Evolutionary conservation across 1,140 invertebrate genomes (phyloP), one percentile per base, ranked within the genome.

Genomic region (Limonius californicus): DNA sequence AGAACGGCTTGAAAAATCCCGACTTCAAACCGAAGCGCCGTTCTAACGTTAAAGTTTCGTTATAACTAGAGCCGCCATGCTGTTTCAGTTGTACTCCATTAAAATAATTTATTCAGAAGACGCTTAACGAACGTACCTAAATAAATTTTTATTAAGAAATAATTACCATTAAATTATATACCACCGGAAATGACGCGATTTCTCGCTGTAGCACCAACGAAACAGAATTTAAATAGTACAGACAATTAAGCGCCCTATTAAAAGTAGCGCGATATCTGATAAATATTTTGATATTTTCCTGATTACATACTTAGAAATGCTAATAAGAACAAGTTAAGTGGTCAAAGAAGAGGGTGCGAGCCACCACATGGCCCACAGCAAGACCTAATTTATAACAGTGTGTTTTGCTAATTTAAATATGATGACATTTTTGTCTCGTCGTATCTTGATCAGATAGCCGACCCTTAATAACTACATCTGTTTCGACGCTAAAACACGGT

Each of bases 231-330:
- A 64, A 68, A 68, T 68, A 68, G 67, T 69, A 66, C 68, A 65
- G 61, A 68, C 68, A 70, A 70, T 70, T 70, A 70, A 70, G 65
- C 64, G 67, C 61, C 68, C 68, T 58, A 68, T 66, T 70, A 67
- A 64, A 63, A 62, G 60, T 27, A 60, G 62, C 53, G 57, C 63
- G 59, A 64, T 68, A 54, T 23, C 42, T 53, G 57, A 69, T 65
- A 63, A 63, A 68, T 70, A 67, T 68, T 70, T 70, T 62, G 63
- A 70, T 64, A 64, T 54, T 58, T 14, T 27, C 14, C 35, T 20
- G 30, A 58, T 61, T 62, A 61, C 54, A 61, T 67, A 54, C 47
- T 65, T 67, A 54, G 32, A 65, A 69, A 69, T 69, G 68, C 62
- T 62, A 70, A 67, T 67, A 60, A 35, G 45, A 19, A 39, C 6